A percentile compares a stretch with the other conserved stretches of the same genome.
These are phyloP conservation scores for Drosophila lowei DNA, from an alignment of 1,140 invertebrate genomes.

Conservation along the genomic window DNA sequence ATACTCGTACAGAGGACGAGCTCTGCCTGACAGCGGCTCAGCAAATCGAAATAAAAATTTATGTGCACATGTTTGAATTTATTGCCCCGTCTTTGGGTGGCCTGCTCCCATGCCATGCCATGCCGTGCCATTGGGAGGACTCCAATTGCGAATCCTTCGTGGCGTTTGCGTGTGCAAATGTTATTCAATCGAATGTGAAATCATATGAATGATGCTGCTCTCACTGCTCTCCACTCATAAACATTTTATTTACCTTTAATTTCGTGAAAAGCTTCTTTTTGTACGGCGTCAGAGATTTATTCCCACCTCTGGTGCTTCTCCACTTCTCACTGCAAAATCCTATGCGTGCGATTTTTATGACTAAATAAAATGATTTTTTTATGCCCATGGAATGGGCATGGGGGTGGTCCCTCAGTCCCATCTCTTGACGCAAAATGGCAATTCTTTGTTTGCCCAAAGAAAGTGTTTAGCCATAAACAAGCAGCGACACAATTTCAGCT, in stretches of 20 bases:
- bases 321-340: conserved; percentile 29
- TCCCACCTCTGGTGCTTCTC: neutral
- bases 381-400: conserved; percentile 10
- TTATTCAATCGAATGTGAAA: conserved; percentile 81
- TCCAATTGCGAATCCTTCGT: conserved; percentile 36
- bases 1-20: conserved; percentile 4
- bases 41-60: conserved; percentile 79
- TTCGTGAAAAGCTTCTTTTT: conserved; percentile 75
- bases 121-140: conserved; percentile 2
- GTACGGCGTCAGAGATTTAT: conserved; percentile 65
- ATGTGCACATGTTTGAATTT: conserved; percentile 80
- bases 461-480: conserved; percentile 71
- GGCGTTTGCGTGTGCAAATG: conserved; percentile 76
- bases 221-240: conserved; percentile 67
- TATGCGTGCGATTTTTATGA: conserved; percentile 70
- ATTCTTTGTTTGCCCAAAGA: conserved; percentile 62
- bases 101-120: neutral
- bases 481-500: conserved; percentile 34
- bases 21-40: conserved; percentile 40
- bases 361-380: conserved; percentile 74
- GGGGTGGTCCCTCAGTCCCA: conserved; percentile 20
- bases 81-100: conserved; percentile 65
- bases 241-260: conserved; percentile 81
- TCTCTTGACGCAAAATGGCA: conserved; percentile 68
- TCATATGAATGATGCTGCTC: conserved; percentile 63